Percentiles rank a stretch among this genome's conserved stretches.
phyloP scores from a whole-genome alignment of 2,797 vertebrate species.

The Gambusia yucatana region DNA sequence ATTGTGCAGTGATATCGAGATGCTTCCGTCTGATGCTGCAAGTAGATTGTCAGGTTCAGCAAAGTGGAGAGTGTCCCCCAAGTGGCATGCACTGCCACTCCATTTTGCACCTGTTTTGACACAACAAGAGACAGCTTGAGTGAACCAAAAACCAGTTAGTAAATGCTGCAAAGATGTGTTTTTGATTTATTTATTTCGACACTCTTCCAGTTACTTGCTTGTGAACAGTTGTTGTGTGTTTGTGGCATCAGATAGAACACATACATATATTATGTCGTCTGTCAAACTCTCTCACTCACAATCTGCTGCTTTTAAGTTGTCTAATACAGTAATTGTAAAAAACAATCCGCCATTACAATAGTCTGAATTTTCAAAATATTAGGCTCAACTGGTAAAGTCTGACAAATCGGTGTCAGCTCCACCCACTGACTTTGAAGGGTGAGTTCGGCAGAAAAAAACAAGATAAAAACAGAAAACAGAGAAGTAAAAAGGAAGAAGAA shows the following conservation, averaged over 20 bases:
- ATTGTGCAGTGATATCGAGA: conserved; percentile 49
- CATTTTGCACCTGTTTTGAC: conserved; percentile 82
- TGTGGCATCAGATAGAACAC: background rate
- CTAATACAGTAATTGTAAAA: too few relatives aligned
- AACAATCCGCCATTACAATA: too few relatives aligned
- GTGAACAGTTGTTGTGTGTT: background rate
- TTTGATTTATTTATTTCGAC: background rate
- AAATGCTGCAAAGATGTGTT: background rate
- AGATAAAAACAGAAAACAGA: background rate
- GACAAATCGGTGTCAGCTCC: too few relatives aligned
- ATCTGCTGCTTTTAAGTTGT: too few relatives aligned
- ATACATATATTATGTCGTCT: background rate
- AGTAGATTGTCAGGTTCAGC: conserved; percentile 78
- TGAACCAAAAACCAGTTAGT: background rate
- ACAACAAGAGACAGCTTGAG: conserved; percentile 8
- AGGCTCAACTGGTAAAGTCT: too few relatives aligned
- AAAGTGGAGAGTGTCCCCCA: conserved; percentile 78
- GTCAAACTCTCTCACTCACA: too few relatives aligned
- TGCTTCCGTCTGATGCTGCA: conserved; percentile 68
- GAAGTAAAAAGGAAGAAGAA: background rate
- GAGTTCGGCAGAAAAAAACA: too few relatives aligned
- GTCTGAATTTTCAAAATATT: too few relatives aligned
- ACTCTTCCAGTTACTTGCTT: background rate
- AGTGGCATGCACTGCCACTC: conserved; percentile 73
- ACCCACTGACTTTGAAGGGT: too few relatives aligned